A percentile compares a stretch with the other conserved stretches of the same genome.
Evolutionary conservation across 2,113 vertebrate genomes (phyloP).

Genomic region (Pachyramphus minor): DNA sequence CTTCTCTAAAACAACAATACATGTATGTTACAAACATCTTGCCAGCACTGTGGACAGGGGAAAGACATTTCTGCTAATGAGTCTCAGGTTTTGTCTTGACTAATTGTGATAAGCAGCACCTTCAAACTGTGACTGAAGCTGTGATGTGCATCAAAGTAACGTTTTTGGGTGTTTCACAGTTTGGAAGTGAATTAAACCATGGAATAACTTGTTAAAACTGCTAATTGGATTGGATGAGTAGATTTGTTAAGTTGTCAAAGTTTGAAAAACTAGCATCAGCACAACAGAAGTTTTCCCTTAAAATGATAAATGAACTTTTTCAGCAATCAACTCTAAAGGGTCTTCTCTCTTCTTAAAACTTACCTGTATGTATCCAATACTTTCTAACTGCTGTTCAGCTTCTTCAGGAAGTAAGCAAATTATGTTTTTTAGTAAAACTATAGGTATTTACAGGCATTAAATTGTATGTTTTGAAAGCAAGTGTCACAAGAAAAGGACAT

Average conservation of each 20-base stretch:
- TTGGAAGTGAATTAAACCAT: conserved; percentile 36
- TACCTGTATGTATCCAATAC: neutral
- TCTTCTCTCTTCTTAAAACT: neutral
- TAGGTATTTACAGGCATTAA: neutral
- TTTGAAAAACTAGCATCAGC: neutral
- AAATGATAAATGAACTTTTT: neutral
- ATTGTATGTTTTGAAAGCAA: neutral
- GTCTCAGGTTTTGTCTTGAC: neutral
- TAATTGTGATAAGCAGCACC: neutral
- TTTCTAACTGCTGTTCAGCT: neutral
- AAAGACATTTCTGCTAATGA: conserved; percentile 3
- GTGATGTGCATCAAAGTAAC: neutral
- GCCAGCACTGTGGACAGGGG: neutral
- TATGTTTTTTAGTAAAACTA: neutral
- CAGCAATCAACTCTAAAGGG: neutral
- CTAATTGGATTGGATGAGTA: neutral
- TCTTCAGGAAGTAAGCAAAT: neutral
- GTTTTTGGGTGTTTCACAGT: conserved; percentile 23
- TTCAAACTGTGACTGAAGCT: neutral
- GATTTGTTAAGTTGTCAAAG: conserved; percentile 20
- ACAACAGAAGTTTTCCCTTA: neutral
- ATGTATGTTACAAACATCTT: neutral
- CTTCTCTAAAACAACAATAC: neutral
- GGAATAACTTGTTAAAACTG: conserved; percentile 18
- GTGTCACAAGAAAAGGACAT: neutral